phyloP scores from a whole-genome alignment of 2,797 vertebrate genomes.

The Melanotaenia trifasciata region DNA sequence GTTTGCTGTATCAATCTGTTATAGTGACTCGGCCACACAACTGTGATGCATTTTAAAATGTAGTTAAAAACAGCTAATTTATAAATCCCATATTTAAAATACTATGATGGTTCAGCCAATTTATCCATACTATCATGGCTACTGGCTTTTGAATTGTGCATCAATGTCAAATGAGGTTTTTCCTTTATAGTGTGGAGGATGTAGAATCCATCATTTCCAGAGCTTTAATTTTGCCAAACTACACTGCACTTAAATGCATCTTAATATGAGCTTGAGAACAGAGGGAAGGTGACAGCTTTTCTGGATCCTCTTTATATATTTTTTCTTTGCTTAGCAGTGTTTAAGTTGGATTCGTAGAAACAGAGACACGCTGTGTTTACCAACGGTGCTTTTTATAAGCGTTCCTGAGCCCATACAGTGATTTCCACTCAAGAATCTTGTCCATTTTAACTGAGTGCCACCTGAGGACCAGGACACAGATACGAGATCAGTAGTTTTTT shows the following conservation, averaged over 20 bases:
- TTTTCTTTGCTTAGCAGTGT: not conserved
- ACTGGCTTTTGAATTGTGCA: not conserved
- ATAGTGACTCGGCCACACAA: not conserved
- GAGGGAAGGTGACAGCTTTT: not conserved
- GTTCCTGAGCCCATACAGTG: not conserved
- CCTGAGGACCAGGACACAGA: not conserved
- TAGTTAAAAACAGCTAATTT: not conserved
- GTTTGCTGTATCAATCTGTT: not conserved
- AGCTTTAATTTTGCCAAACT: not conserved
- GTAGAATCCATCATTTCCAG: not conserved
- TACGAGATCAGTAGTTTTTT: not conserved
- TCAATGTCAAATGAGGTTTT: not conserved
- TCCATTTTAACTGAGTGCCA: not conserved
- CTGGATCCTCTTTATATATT: not conserved
- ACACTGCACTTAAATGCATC: not conserved
- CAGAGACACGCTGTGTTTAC: not conserved
- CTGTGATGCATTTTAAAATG: not conserved
- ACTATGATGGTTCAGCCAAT: not conserved
- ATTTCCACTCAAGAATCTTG: not conserved
- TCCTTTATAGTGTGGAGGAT: not conserved
- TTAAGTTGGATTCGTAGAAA: not conserved
- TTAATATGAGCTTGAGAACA: not conserved
- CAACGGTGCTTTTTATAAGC: not conserved
- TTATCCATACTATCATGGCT: not conserved
- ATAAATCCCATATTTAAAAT: not conserved